Evolutionary conservation across 2,888 invertebrate species (phyloP), one percentile per base, ranked within the genome.

Genomic region (Incurvaria masculella): DNA sequence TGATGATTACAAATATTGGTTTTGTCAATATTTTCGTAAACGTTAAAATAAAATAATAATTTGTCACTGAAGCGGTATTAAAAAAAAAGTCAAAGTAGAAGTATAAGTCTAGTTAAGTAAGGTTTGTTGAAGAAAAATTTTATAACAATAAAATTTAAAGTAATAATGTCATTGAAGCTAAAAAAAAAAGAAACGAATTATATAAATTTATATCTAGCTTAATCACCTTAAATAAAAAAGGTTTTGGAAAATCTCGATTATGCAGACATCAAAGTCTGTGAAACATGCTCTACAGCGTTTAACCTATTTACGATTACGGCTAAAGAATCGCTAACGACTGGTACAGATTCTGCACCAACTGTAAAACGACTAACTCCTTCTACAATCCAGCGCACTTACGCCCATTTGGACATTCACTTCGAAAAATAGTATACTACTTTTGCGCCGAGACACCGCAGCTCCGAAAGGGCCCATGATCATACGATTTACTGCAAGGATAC

Each of bases 361-460:
- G 11, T n/a, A 14, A 33, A 33, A 33, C 8, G 33, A 11, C 33
- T 18, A n/a, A 43, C 4, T 21, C 14, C 23, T 21, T 43, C n/a
- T n/a, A 20, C 21, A 17, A 23, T 4, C 43, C 21, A 19, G 14
- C 21, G 14, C 20, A 62, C 61, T 49, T 67, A 63, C 49, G 57
- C 18, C 64, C 1, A 68, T 70, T 61, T 51, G 20, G 21, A 43
- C 26, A 27, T 56, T 50, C 14, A 14, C 4, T 20, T 4, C 27
- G 51, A 49, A 55, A 69, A 66, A 71, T 71, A 57, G 70, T 70
- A 69, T 69, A 70, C 71, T 61, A 71, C 69, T 69, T 71, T 68
- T 68, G 61, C 58, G 48, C 43, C 53, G 45, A 53, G 51, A 46
- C 42, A 2, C 8, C 14, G 45, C 26, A 50, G 48, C 8, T 39